Base-by-base conservation (phyloP, 1,140 invertebrate genomes). In the Euwallacea fornicatus region DNA sequence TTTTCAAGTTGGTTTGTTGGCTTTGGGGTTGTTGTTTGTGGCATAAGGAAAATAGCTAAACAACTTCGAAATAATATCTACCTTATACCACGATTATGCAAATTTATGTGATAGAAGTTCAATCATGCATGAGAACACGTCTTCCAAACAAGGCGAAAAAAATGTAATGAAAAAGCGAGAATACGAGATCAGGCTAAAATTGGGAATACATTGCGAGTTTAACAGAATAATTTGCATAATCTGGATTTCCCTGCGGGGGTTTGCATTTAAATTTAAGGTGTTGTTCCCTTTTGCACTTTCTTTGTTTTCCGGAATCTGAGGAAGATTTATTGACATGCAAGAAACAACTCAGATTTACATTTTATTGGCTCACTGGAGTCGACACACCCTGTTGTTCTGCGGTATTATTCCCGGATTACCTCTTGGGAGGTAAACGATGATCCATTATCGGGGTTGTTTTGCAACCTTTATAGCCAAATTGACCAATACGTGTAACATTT, bases 1-100 rank as follows among this genome's bases (percentile, higher is more conserved):
- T 67, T 67, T 44, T 41, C 15, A 67, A 67, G 41, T 47, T 65
- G 16, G 47, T 65, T 65, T 65, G 16, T 53, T 53, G 46, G n/a
- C 10, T 15, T 56, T 16, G 10, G 54, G 54, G 54, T 56, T 56
- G 54, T 56, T 56, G 16, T 56, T 50, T 50, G 9, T 10, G 46
- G 46, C 46, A 11, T 13, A 50, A 50, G 46, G 46, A 50, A 50
- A 50, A 50, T 50, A 50, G 13, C 46, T 50, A 50, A 50, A 50
- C 21, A 33, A 33, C 21, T 33, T 33, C 21, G 21, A 33, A 33
- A 33, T 33, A 33, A 33, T 33, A 33, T 33, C 1, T 33, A 33
- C 21, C 21, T 33, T 33, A 33, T 33, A 33, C 21, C 21, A 33
- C 21, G 21, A 33, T 33, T 33, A 33, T 33, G 21, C 21, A 33